Percentiles rank a stretch among this genome's conserved stretches.
Evolutionary conservation across 2,888 invertebrate genomes (phyloP).

Genomic region (Romanomermis culicivorax): DNA sequence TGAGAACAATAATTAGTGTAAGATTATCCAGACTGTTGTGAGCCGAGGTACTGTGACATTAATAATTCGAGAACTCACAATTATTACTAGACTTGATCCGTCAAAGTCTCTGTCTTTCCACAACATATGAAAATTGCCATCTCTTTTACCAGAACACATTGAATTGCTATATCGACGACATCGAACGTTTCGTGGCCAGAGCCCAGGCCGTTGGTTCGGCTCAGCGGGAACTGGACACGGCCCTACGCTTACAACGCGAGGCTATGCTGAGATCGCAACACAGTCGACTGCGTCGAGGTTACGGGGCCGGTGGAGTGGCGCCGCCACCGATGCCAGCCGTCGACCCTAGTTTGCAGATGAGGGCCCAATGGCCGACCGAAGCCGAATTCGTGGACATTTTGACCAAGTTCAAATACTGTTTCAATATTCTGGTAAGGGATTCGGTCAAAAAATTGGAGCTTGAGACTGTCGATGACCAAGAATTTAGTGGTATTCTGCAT

Average conservation of each 20-base stretch:
- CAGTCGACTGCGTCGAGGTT: not conserved
- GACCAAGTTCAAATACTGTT: slow-evolving; percentile 93
- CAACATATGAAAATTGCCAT: not conserved
- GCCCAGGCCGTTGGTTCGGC: slow-evolving; percentile 91
- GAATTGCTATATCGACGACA: slow-evolving; percentile 94
- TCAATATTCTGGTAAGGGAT: slow-evolving; percentile 59
- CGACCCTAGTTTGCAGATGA: slow-evolving; percentile 59
- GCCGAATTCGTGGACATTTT: slow-evolving; percentile 90
- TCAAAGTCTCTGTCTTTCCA: too few relatives aligned
- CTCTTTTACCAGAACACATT: slow-evolving; percentile 44
- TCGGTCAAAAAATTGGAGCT: slow-evolving; percentile 10
- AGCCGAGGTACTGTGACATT: too few relatives aligned
- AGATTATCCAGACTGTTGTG: too few relatives aligned
- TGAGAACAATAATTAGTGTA: too few relatives aligned
- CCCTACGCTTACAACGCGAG: not conserved
- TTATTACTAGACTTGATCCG: too few relatives aligned
- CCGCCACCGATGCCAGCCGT: not conserved
- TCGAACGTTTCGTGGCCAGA: slow-evolving; percentile 91
- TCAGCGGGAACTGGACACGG: slow-evolving; percentile 59
- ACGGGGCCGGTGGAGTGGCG: not conserved
- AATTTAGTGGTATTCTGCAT: not conserved
- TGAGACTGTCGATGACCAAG: not conserved
- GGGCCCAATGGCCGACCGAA: slow-evolving; percentile 83
- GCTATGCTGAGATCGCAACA: slow-evolving; percentile 15
- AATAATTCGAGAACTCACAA: too few relatives aligned